Evolutionary conservation across 2,797 vertebrate genomes (phyloP).

Genomic region (Melanotaenia trifasciata): DNA sequence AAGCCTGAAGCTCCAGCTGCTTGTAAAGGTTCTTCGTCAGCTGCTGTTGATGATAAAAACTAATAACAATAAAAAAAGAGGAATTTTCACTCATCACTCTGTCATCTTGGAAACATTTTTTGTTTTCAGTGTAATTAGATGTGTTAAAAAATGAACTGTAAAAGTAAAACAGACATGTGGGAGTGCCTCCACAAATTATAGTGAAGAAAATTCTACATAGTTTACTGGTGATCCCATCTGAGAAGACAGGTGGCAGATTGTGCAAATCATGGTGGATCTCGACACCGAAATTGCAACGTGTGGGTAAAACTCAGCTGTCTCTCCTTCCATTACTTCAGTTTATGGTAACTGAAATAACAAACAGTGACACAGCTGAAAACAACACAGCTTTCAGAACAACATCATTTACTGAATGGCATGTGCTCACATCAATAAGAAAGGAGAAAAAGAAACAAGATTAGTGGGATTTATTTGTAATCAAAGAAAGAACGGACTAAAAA

Average conservation of each 20-base stretch:
- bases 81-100: conserved; percentile 17
- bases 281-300: conserved; percentile 29
- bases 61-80: conserved; percentile 46
- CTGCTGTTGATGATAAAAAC: conserved; percentile 32
- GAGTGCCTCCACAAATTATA: conserved; percentile 21
- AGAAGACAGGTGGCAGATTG: conserved; percentile 21
- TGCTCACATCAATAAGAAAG: conserved; percentile 9
- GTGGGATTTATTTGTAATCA: conserved; percentile 15
- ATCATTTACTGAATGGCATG: conserved; percentile 15
- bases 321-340: conserved; percentile 14
- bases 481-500: conserved; percentile 14
- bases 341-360: conserved; percentile 30
- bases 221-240: neutral
- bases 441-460: conserved; percentile 1
- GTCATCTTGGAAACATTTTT: conserved; percentile 8
- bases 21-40: conserved; percentile 29
- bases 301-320: conserved; percentile 15
- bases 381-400: conserved; percentile 44
- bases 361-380: conserved; percentile 18
- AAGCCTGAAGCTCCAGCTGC: conserved; percentile 40
- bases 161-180: conserved; percentile 31
- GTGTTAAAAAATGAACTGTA: conserved; percentile 25
- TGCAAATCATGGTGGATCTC: conserved; percentile 28
- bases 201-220: conserved; percentile 6
- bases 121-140: conserved; percentile 39